A percentile compares a stretch with the other conserved stretches of the same genome.
Evolutionary conservation across 2,113 vertebrate species (phyloP).

Genomic region (Cavia porcellus): DNA sequence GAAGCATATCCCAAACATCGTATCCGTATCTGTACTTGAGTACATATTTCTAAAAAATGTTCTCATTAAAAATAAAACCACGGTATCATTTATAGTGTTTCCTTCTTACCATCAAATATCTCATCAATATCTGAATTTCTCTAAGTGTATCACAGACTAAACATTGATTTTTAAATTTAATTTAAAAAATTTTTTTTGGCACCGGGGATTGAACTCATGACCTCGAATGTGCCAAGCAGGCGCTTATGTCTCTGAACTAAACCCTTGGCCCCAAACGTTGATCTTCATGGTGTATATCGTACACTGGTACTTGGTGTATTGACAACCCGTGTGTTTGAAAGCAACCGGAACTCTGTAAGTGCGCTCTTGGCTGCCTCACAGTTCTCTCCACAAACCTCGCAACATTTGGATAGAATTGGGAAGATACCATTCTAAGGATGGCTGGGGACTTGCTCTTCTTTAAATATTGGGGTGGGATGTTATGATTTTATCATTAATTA

Average conservation of each 20-base stretch:
- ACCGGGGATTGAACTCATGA: too few species aligned
- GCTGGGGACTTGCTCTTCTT: background rate
- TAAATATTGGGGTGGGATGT: background rate
- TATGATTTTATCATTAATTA: background rate
- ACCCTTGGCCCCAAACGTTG: background rate
- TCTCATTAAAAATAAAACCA: constrained; percentile 6
- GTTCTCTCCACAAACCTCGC: background rate
- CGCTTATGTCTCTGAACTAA: too few species aligned
- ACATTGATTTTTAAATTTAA: background rate
- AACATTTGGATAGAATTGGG: background rate
- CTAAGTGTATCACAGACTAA: constrained; percentile 1
- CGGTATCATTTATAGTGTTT: background rate
- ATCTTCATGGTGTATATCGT: background rate
- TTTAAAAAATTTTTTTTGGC: too few species aligned
- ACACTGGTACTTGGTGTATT: background rate
- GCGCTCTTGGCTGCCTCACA: background rate
- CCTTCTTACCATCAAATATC: background rate
- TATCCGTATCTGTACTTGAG: constrained; percentile 32
- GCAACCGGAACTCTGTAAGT: background rate
- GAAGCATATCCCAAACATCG: background rate
- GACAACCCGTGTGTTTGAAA: background rate
- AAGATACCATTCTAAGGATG: background rate
- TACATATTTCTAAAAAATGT: background rate
- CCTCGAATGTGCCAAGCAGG: too few species aligned
- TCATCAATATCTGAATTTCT: constrained; percentile 30